phyloP scores from a whole-genome alignment of 1,140 invertebrate genomes.

The Pemphigus obesinymphae region DNA sequence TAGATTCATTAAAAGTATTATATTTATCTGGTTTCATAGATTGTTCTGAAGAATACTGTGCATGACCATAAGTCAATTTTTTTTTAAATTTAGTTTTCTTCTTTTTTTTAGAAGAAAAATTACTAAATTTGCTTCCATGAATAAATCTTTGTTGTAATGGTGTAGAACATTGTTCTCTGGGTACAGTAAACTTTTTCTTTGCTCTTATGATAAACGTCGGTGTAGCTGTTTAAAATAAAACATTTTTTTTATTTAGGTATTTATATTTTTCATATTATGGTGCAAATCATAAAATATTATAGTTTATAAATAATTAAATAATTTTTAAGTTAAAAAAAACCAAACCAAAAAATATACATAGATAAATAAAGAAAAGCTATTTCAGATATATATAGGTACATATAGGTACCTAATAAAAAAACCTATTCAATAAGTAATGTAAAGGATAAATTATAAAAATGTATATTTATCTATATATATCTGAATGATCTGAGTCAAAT shows the following conservation, averaged over 20 bases:
- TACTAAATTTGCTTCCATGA: background rate
- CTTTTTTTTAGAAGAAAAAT: background rate
- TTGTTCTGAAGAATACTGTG: background rate
- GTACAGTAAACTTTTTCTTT: background rate
- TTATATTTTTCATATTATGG: too few relatives aligned
- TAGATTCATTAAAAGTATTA: background rate
- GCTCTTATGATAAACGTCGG: background rate
- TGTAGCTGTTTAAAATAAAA: background rate
- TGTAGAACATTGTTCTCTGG: slow-evolving; percentile 7
- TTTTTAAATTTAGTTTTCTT: slow-evolving; percentile 1
- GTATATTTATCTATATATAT: too few relatives aligned
- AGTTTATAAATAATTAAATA: too few relatives aligned
- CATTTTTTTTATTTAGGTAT: background rate
- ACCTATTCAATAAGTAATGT: too few relatives aligned
- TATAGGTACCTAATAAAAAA: too few relatives aligned
- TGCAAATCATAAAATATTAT: too few relatives aligned
- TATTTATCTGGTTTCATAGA: background rate
- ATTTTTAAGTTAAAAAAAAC: too few relatives aligned
- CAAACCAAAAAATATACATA: too few relatives aligned
- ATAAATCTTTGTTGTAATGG: background rate
- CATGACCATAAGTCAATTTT: background rate
- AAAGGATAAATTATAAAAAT: too few relatives aligned
- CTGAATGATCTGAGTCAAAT: too few relatives aligned
- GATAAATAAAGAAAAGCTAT: too few relatives aligned
- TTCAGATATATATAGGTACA: too few relatives aligned